These are phyloP conservation scores for Prunella strophiata DNA, from an alignment of 2,797 vertebrate species.

Conservation along the genomic window DNA sequence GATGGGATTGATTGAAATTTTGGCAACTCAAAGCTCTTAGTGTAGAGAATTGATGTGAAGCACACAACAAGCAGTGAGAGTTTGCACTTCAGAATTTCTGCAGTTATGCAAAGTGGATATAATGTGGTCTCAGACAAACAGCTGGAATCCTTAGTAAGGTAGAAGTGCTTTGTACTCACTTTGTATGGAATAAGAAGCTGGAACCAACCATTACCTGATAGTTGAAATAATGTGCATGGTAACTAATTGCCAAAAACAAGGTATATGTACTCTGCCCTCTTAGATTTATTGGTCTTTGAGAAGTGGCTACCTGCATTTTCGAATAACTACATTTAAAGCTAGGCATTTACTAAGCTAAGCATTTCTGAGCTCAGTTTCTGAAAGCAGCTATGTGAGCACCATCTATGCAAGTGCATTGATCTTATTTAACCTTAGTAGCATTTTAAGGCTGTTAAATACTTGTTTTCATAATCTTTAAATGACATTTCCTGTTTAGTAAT, in stretches of 20 bases:
- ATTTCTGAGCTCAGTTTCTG: not conserved
- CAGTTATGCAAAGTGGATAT: not conserved
- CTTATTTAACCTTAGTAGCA: not conserved
- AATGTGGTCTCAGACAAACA: not conserved
- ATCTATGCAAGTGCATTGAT: not conserved
- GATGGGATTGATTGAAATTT: not conserved
- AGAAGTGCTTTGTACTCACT: not conserved
- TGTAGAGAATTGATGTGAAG: not conserved
- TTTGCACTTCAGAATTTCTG: not conserved
- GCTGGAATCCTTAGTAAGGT: not conserved
- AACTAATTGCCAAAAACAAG: not conserved
- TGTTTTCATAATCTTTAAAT: conserved; percentile 8
- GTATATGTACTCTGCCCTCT: not conserved
- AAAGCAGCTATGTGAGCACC: not conserved
- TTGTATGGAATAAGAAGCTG: not conserved
- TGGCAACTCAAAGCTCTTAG: not conserved
- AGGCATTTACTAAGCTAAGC: not conserved
- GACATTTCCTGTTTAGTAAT: not conserved
- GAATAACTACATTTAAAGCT: not conserved
- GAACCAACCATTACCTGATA: not conserved
- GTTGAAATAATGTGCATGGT: not conserved
- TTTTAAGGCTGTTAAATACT: not conserved
- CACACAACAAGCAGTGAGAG: not conserved
- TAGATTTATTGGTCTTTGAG: not conserved
- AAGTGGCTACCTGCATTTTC: not conserved